These are phyloP conservation scores for Drosophila aldrichi DNA, from an alignment of 2,888 invertebrate species.

Conservation along the genomic window DNA sequence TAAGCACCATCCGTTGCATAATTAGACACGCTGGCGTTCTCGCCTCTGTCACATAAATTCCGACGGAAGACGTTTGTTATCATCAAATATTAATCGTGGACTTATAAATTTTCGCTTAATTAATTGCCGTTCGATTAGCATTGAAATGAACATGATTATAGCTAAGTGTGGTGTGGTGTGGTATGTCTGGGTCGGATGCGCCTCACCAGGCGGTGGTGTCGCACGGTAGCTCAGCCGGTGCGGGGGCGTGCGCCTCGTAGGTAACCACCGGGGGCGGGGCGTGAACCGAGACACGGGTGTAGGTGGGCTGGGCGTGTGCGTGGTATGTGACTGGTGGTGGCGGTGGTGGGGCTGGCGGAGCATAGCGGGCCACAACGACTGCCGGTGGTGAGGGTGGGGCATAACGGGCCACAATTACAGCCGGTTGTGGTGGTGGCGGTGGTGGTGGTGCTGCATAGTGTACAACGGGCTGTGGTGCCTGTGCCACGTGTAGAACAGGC, in stretches of 20 bases:
- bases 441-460: constrained; percentile 26
- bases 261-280: constrained; percentile 49
- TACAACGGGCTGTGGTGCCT: constrained; percentile 28
- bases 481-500: constrained; percentile 6
- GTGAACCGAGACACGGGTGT: constrained; percentile 26
- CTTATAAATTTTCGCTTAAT: constrained; percentile 61
- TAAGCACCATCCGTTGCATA: constrained; percentile 41
- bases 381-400: constrained; percentile 3
- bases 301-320: constrained; percentile 24
- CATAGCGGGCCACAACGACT: constrained; percentile 4
- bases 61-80: constrained; percentile 57
- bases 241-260: constrained; percentile 39
- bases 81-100: constrained; percentile 42
- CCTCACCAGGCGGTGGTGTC: constrained; percentile 54
- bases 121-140: constrained; percentile 71
- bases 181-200: neutral
- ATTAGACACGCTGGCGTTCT: constrained; percentile 40
- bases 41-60: constrained; percentile 39
- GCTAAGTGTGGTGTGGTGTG: neutral
- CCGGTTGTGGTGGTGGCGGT: constrained; percentile 15
- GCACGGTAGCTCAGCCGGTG: constrained; percentile 40
- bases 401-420: constrained; percentile 18
- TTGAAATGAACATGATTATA: constrained; percentile 56
- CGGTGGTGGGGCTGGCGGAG: constrained; percentile 18
- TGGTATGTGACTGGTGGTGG: constrained; percentile 30